A percentile compares a stretch with the other conserved stretches of the same genome.
These are phyloP conservation scores for Mesoligia furuncula DNA, from an alignment of 2,888 invertebrate genomes.

Conservation along the genomic window DNA sequence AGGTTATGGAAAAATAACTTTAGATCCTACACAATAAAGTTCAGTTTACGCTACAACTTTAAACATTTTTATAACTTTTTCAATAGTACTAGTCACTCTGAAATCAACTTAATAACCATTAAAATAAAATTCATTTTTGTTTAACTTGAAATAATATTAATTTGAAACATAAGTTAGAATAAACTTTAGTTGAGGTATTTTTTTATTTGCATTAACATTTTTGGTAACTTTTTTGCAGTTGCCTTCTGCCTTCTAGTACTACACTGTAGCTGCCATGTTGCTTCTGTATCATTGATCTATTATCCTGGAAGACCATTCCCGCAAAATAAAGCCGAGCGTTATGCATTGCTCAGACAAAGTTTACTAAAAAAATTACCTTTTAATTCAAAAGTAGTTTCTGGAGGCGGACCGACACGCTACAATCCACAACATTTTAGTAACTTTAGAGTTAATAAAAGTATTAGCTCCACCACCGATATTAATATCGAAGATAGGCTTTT, in stretches of 20 bases:
- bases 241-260: constrained; percentile 34
- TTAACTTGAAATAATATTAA: no score
- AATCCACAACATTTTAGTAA: constrained; percentile 28
- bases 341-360: constrained; percentile 9
- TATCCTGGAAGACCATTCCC: constrained; percentile 1
- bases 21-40: no score
- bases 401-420: background rate
- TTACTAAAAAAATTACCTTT: constrained; percentile 13
- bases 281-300: constrained; percentile 1
- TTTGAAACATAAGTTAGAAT: no score
- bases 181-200: background rate
- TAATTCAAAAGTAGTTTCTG: constrained; percentile 9
- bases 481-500: background rate
- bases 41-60: no score
- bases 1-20: no score
- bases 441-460: background rate
- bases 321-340: constrained; percentile 11
- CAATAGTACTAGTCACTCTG: no score
- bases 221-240: constrained; percentile 29
- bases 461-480: background rate
- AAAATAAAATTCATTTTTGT: no score
- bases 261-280: constrained; percentile 11
- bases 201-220: background rate
- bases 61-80: no score
- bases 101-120: no score